Conservation (phyloP, 2,888 invertebrate species). For the Drosophila fungiperda region DNA sequence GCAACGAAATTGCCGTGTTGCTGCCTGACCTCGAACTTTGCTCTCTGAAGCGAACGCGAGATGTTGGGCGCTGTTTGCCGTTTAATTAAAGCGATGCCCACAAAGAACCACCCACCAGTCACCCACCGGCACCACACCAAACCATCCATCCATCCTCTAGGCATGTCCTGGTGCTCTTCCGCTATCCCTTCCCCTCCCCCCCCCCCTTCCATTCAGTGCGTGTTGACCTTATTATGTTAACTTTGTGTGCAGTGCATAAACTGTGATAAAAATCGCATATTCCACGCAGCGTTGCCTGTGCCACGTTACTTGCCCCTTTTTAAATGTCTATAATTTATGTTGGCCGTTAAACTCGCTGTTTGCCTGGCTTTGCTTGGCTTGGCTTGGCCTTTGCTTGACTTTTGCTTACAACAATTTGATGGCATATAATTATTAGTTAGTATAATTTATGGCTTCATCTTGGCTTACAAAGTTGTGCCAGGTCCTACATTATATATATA, state of each 20-base stretch:
- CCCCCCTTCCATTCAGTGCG: constrained; percentile 28
- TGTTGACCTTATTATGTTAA: constrained; percentile 77
- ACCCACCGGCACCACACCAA: background rate
- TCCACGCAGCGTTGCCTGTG: constrained; percentile 51
- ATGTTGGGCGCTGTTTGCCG: constrained; percentile 51
- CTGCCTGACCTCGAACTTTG: constrained; percentile 71
- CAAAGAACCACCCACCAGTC: constrained; percentile 6
- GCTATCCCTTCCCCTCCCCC: background rate
- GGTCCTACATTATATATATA: constrained; percentile 21
- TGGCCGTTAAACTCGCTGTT: constrained; percentile 67
- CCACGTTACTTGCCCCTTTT: constrained; percentile 51
- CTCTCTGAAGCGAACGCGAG: constrained; percentile 42
- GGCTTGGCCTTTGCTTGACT: constrained; percentile 27
- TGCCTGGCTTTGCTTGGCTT: constrained; percentile 38
- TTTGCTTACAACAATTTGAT: constrained; percentile 71
- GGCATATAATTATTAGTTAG: constrained; percentile 78
- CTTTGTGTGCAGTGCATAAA: constrained; percentile 77
- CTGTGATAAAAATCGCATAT: constrained; percentile 78
- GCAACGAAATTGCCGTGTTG: constrained; percentile 49
- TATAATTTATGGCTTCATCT: constrained; percentile 76
- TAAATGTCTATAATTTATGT: constrained; percentile 77
- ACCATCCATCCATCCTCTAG: background rate
- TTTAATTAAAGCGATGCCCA: constrained; percentile 69
- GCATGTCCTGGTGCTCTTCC: constrained; percentile 1
- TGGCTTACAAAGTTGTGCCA: constrained; percentile 61